Evolutionary conservation across 1,140 invertebrate genomes (phyloP), one percentile per base, ranked within the genome.

Genomic region (Potamilus streckersoni): DNA sequence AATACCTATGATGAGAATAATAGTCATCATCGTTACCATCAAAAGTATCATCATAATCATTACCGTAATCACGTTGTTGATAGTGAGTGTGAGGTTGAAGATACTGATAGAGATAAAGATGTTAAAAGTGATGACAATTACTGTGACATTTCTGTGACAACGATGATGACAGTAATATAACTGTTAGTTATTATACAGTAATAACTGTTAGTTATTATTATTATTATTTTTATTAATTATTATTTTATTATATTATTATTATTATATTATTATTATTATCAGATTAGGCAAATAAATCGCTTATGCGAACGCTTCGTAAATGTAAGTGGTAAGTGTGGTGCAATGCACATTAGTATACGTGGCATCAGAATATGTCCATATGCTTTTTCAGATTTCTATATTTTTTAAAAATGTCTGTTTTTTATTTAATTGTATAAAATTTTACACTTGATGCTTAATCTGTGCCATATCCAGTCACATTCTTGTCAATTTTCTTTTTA

Each of bases 1-100:
- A 27, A 67, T 31, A 38, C 3, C 8, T 1, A 31, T 20, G 65
- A 67, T 67, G 19, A 31, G 11, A 38, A n/a, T 20, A 19, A 31
- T 8, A 27, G 6, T 67, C 19, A 11, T 67, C 5, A n/a, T 67
- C 19, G 11, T 62, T n/a, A 62, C 13, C 19, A 62, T 62, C 19
- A 14, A 0, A 5, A 62, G 19, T 11, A 62, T 62, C 73, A 71
- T 31, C 64, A 65, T 1, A 20, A 65, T 72, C 61, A 65, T 72
- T 17, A 65, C 66, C 16, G 67, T 72, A 58, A 72, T 72, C 12
- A 72, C 65, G 71, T 67, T 72, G 70, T 68, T 72, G 70, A 71
- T 27, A 15, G 15, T 68, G 66, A 23, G 2, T 13, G 14, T 15
- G 67, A 31, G 31, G 31, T 55, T 23, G 67, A 23, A 38, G 67